Evolutionary conservation across 2,888 invertebrate genomes (phyloP), one percentile per base, ranked within the genome.

Genomic region (Synergus itoensis): DNA sequence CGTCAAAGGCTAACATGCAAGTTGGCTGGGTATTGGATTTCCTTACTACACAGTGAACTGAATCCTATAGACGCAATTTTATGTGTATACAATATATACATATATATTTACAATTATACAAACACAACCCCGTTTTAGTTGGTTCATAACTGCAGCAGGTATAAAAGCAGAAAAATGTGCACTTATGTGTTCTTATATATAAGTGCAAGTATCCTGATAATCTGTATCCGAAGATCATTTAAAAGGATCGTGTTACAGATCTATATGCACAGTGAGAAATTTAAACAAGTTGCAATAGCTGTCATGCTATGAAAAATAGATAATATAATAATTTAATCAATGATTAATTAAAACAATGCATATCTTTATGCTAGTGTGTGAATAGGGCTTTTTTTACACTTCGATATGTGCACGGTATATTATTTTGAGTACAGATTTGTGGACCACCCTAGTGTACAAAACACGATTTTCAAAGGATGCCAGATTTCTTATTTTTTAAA

Each of bases 211-310:
- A 84, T 81, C 80, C 79, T 78, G 78, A 78, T 80, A 82, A 83
- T 84, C 84, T 85, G 81, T 76, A 84, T 84, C 85, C 65, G 83
- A 83, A 86, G 86, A 88, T 88, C 87, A 87, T 87, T 87, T 86
- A 87, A 84, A 84, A 84, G 83, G 83, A 84, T 88, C 86, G 82
- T 82, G 85, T 88, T 87, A 87, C 88, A 87, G 87, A 87, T 88
- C 87, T 87, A 88, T 87, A 88, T 84, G 84, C 79, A 78, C 77
- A 82, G 83, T 81, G 83, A 80, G 83, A 85, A 82, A 85, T 84
- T 86, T 84, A 84, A 83, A 86, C 84, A 86, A 85, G 81, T 83
- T 85, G 81, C 81, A 80, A 80, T 82, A 81, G 76, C 78, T 80
- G 76, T 53, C 53, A 40, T 73, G 36, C 21, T 36, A n/a, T 53